Conservation (phyloP, 1,140 invertebrate species). For the Drosophila mayri region DNA sequence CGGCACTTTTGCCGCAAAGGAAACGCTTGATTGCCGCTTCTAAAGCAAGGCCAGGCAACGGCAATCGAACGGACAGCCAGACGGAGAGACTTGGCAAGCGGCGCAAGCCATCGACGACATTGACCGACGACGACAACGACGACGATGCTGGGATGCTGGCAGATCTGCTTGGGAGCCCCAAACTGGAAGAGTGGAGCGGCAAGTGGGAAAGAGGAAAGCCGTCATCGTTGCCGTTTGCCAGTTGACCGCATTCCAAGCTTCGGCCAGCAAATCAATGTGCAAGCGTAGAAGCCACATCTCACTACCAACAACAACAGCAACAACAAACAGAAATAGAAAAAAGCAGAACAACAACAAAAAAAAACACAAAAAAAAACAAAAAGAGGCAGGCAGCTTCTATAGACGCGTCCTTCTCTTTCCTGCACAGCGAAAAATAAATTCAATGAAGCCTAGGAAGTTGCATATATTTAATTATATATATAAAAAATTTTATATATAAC, state of each 20-base stretch:
- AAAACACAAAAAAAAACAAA: not conserved
- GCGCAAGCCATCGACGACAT: constrained; percentile 65
- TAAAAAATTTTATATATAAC: too few species aligned
- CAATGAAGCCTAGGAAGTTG: too few species aligned
- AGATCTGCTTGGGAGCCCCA: constrained; percentile 1
- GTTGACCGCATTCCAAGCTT: constrained; percentile 75
- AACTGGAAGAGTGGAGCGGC: not conserved
- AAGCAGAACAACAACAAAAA: not conserved
- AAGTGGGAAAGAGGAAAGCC: constrained; percentile 34
- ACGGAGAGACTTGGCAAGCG: constrained; percentile 7
- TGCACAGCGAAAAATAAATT: constrained; percentile 3
- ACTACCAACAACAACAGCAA: constrained; percentile 16
- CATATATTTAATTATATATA: too few species aligned
- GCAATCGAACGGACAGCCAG: constrained; percentile 41
- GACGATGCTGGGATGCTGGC: constrained; percentile 19
- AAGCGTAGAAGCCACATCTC: constrained; percentile 57
- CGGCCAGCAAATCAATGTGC: constrained; percentile 74
- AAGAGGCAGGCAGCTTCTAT: constrained; percentile 6
- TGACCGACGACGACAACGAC: constrained; percentile 54
- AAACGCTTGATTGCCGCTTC: constrained; percentile 78
- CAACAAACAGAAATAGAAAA: constrained; percentile 10
- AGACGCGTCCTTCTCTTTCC: constrained; percentile 48
- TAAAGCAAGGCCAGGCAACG: constrained; percentile 78
- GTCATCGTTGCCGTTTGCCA: constrained; percentile 50
- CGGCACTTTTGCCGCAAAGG: constrained; percentile 77